Conservation (phyloP, 2,113 vertebrate species). For the Tragulus kanchil region DNA sequence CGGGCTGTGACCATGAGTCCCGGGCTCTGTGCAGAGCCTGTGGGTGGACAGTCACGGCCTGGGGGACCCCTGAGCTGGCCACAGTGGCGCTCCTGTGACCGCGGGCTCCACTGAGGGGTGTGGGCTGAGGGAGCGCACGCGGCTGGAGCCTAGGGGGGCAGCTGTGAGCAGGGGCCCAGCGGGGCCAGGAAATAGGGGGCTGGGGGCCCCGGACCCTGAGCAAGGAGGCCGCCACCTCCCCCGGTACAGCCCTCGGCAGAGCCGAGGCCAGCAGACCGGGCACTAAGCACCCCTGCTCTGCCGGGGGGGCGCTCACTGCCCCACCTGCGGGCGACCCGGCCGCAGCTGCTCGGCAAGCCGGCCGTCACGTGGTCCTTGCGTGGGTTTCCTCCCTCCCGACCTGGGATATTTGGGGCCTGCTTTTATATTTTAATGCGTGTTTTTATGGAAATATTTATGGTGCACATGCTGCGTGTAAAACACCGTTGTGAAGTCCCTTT, state of each 20-base stretch:
- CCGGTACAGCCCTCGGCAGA: background rate
- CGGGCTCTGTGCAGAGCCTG: background rate
- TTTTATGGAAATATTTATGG: slow-evolving; percentile 90
- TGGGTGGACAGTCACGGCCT: accelerated
- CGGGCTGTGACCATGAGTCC: accelerated
- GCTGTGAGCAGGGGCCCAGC: background rate
- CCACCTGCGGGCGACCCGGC: background rate
- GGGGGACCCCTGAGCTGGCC: too few species aligned
- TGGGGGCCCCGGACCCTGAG: background rate
- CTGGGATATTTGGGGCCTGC: slow-evolving; percentile 86
- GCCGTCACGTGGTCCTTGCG: slow-evolving; percentile 73
- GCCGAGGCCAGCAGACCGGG: accelerated
- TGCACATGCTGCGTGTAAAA: slow-evolving; percentile 87
- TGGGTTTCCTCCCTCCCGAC: slow-evolving; percentile 59
- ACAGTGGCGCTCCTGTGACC: accelerated
- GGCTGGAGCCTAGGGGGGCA: accelerated
- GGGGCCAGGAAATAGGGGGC: accelerated
- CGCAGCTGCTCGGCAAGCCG: background rate
- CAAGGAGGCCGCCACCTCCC: accelerated
- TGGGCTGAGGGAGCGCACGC: accelerated
- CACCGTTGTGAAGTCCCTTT: slow-evolving; percentile 84
- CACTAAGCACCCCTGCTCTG: accelerated
- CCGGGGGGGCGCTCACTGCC: background rate
- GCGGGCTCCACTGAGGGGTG: too few species aligned
- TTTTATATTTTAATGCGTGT: slow-evolving; percentile 85